A percentile compares a stretch with the other conserved stretches of the same genome.
Conservation (phyloP, 2,797 vertebrate species). For the Propithecus deckenii region DNA sequence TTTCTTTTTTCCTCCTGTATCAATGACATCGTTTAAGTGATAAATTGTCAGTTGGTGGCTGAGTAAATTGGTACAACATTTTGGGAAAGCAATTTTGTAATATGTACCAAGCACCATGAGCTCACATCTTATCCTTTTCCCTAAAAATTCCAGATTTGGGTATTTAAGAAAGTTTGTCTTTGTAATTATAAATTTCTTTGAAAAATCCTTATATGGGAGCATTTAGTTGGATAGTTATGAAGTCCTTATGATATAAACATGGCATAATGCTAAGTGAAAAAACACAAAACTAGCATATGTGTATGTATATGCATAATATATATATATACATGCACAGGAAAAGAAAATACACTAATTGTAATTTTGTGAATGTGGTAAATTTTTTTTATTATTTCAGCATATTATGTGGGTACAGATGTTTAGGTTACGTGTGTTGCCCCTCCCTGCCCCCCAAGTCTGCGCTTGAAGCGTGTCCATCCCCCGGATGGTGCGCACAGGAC, state of each 20-base stretch:
- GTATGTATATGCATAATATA: rapidly evolving
- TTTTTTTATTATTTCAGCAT: background rate
- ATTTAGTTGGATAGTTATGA: background rate
- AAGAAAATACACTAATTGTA: background rate
- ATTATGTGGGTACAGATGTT: no score
- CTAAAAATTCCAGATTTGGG: slow-evolving; percentile 3
- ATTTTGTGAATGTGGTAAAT: background rate
- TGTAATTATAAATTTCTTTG: slow-evolving; percentile 19
- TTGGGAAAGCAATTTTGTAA: background rate
- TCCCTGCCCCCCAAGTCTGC: no score
- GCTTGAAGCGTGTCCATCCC: no score
- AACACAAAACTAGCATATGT: no score
- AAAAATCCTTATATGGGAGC: background rate
- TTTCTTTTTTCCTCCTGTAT: background rate
- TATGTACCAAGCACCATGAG: background rate
- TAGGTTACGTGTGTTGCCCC: no score
- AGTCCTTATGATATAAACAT: background rate
- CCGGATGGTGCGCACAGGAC: no score
- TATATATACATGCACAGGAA: no score
- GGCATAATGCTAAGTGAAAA: background rate
- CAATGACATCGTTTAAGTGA: background rate
- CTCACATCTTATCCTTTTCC: background rate
- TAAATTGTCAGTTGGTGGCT: background rate
- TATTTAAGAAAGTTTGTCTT: background rate
- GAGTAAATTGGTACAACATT: background rate